phyloP scores from a whole-genome alignment of 2,888 invertebrate genomes.

The Caenorhabditis becei region DNA sequence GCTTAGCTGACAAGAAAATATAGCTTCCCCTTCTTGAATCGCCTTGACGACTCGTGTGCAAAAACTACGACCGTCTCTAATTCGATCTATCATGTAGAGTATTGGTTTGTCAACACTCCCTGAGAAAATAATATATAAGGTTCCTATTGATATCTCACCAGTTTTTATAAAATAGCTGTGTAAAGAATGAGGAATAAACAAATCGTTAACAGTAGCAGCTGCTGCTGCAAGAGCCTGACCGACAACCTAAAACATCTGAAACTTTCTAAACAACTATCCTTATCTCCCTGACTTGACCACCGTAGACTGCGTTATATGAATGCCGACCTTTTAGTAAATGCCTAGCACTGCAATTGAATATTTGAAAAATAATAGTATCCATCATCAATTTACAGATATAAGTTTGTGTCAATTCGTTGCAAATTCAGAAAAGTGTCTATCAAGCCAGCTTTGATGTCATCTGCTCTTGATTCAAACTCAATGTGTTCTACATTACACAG shows the following conservation, averaged over 20 bases:
- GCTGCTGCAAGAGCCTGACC: slow-evolving; percentile 64
- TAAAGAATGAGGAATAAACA: slow-evolving; percentile 63
- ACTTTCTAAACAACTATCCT: neutral
- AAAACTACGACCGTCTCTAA: slow-evolving; percentile 83
- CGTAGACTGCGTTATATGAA: slow-evolving; percentile 64
- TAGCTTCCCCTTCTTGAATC: slow-evolving; percentile 82
- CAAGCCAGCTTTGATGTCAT: slow-evolving; percentile 62
- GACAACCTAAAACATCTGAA: slow-evolving; percentile 49
- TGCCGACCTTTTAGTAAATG: slow-evolving; percentile 64
- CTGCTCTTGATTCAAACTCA: slow-evolving; percentile 58
- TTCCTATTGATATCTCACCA: slow-evolving; percentile 32
- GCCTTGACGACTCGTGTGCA: slow-evolving; percentile 82
- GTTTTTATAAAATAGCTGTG: slow-evolving; percentile 67
- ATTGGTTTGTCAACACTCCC: slow-evolving; percentile 80
- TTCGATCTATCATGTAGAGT: slow-evolving; percentile 82
- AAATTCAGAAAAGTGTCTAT: slow-evolving; percentile 66
- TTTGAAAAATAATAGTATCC: neutral
- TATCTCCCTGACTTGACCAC: slow-evolving; percentile 52
- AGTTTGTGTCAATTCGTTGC: slow-evolving; percentile 60
- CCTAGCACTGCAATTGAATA: slow-evolving; percentile 45
- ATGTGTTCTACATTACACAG: slow-evolving; percentile 64
- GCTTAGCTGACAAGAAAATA: slow-evolving; percentile 81
- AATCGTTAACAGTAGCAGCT: slow-evolving; percentile 63
- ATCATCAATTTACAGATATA: slow-evolving; percentile 57
- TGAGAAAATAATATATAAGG: slow-evolving; percentile 28